Evolutionary conservation across 2,888 invertebrate species (phyloP), one percentile per base, ranked within the genome.

Genomic region (Harpalus rufipes): DNA sequence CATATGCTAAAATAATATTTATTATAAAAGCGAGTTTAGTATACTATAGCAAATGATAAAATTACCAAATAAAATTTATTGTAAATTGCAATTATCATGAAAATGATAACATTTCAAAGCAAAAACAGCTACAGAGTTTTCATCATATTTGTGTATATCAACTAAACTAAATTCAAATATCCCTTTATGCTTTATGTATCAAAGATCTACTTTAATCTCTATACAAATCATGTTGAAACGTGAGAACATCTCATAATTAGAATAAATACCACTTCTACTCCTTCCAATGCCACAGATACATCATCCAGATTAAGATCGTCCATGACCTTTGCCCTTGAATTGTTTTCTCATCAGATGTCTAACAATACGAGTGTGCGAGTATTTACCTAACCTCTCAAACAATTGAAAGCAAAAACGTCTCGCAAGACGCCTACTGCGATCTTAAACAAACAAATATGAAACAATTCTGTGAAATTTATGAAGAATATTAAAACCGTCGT

Each of bases 381-480:
- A 39, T 68, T 68, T 68, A n/a, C n/a, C n/a, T n/a, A 68, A 32
- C 68, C 14, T 68, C 14, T 44, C 18, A 51, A 74, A 74, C 74
- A 74, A 74, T 74, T 7, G 74, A 51, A 51, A 4, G n/a, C 41
- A 10, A 65, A 21, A 16, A 10, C 21, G 12, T 21, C 65, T 65
- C 44, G 7, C 32, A 10, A 21, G 21, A 39, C 16, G 41, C 56
- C 74, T 74, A 18, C 21, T 16, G 10, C 72, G 44, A 51, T 51
- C 44, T 51, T 51, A 79, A 56, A 80, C 32, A 63, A 18, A 80
- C 7, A 80, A 41, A 80, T 59, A 8, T 21, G 44, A 63, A 44
- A 81, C 81, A 81, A 81, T 81, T 81, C 32, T 58, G 81, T 32
- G 72, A 81, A 81, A 81, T 81, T 81, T 81, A 81, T 81, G 68